Evolutionary conservation across 2,113 vertebrate species (phyloP), one percentile per base, ranked within the genome.

Genomic region (Meriones unguiculatus): DNA sequence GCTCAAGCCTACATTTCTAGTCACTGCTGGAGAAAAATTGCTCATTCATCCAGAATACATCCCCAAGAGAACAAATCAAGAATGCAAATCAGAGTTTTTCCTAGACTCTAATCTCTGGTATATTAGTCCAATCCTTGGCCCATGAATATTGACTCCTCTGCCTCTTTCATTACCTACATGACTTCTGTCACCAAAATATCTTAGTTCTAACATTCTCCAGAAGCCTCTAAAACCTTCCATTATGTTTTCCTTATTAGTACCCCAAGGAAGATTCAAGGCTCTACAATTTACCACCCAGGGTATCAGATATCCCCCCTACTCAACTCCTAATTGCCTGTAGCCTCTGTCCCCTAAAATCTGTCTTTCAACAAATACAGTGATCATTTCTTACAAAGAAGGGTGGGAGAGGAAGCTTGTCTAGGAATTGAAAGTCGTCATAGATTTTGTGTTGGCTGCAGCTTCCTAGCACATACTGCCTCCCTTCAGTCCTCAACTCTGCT

Each of bases 371-470:
- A 30, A 76, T 59, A 41, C 28, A 78, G 18, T 78, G 1, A 77
- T 76, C 35, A 1, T 70, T 54, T 89, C 10, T 50, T 89, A 38
- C 73, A 89, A 67, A 73, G 30, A 69, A n/a, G 3, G 7, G 6
- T 35, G 13, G 1, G 13, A n/a, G 12, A 5, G 7, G 2, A 65
- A 28, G 30, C 2, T 15, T 22, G 1, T 17, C 78, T 62, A n/a
- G 25, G 28, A 14, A 75, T 90, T 72, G 75, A 92, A 90, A 82
- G 41, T 38, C 12, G 67, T 73, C n/a, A 35, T n/a, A 35, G 7
- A 73, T 57, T 93, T 91, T 13, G 2, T 11, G 24, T 32, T 77
- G 52, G 7, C 52, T 17, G 5, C 65, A 73, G 64, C 52, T 75
- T 94, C 14, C 41, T 85, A 24, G 18, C 12, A 22, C 17, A 38